Percentiles rank a stretch among this genome's conserved stretches.
These are phyloP conservation scores for Parthenolecanium corni DNA, from an alignment of 2,888 invertebrate genomes.

Conservation along the genomic window DNA sequence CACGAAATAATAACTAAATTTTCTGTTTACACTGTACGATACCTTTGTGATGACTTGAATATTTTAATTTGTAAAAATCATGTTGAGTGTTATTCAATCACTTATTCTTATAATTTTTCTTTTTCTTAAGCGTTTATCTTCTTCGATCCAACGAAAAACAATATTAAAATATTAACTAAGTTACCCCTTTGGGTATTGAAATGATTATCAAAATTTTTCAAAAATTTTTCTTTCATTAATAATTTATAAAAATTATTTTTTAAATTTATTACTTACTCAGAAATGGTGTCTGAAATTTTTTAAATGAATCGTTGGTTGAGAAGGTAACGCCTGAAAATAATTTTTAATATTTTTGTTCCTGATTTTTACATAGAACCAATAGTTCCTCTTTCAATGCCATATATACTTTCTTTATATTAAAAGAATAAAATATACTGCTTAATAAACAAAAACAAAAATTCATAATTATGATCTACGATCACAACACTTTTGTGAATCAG, in stretches of 20 bases:
- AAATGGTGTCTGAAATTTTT: too few species aligned
- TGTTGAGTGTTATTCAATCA: neutral
- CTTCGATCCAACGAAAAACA: too few species aligned
- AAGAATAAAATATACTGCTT: constrained; percentile 1
- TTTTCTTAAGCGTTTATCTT: too few species aligned
- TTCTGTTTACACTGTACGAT: neutral
- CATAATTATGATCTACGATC: neutral
- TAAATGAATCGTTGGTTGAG: too few species aligned
- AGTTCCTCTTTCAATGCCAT: constrained; percentile 28
- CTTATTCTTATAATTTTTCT: neutral
- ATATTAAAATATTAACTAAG: too few species aligned
- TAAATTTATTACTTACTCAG: too few species aligned
- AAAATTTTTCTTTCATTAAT: too few species aligned
- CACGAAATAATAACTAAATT: neutral
- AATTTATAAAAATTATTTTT: too few species aligned
- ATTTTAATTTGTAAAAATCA: neutral
- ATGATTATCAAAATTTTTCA: too few species aligned
- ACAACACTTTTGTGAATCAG: too few species aligned
- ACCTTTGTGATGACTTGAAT: neutral
- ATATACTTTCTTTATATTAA: constrained; percentile 23
- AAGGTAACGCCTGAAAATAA: neutral
- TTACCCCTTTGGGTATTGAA: too few species aligned
- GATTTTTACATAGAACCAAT: constrained; percentile 27
- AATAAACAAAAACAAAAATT: neutral
- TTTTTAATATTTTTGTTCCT: constrained; percentile 11